A percentile compares a stretch with the other conserved stretches of the same genome.
Evolutionary conservation across 2,113 vertebrate genomes (phyloP).

Genomic region (Hypocryptadius cinnamomeus): DNA sequence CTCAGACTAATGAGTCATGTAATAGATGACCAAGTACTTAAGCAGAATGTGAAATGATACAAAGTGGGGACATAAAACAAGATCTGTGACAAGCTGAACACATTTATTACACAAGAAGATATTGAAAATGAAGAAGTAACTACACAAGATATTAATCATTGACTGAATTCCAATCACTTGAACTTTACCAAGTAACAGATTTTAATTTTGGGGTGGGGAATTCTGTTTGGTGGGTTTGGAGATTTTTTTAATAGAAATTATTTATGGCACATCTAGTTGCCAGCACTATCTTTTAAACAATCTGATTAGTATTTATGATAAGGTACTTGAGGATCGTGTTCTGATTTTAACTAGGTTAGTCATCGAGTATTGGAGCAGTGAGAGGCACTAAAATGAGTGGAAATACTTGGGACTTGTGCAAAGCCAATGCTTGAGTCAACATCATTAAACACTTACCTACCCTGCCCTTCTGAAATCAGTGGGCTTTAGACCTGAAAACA

Average conservation of each 20-base stretch:
- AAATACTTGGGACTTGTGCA: neutral
- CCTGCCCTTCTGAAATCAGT: neutral
- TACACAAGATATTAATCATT: conserved; percentile 62
- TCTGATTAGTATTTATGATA: neutral
- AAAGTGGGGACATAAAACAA: conserved; percentile 67
- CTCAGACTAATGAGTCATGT: conserved; percentile 74
- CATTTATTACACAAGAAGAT: conserved; percentile 66
- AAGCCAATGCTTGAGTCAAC: neutral
- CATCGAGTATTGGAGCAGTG: neutral
- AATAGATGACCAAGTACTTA: conserved; percentile 71
- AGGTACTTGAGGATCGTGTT: neutral
- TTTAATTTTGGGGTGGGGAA: conserved; percentile 40
- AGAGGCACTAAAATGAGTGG: neutral
- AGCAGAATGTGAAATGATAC: conserved; percentile 68
- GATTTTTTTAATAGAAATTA: neutral
- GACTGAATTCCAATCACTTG: conserved; percentile 39
- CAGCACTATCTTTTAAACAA: neutral
- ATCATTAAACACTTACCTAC: neutral
- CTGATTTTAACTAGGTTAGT: neutral
- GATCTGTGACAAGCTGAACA: conserved; percentile 66
- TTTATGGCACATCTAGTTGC: neutral
- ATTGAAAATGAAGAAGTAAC: conserved; percentile 64
- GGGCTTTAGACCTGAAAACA: neutral
- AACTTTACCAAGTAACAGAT: conserved; percentile 30
- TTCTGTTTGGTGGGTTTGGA: neutral